phyloP scores from a whole-genome alignment of 2,888 invertebrate species.

The Drosophila stalkeri region DNA sequence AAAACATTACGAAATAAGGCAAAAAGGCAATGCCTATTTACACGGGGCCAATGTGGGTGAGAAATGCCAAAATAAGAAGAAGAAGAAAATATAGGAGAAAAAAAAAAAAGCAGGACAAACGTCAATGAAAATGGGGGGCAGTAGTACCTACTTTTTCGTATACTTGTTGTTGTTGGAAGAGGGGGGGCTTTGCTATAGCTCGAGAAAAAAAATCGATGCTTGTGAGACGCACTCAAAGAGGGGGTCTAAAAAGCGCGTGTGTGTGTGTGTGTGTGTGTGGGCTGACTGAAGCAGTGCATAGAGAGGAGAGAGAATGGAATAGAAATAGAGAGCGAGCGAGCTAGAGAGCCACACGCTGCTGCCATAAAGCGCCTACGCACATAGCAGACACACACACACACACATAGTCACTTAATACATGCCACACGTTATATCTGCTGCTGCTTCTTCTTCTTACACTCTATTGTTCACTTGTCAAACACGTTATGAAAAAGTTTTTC shows the following conservation, averaged over 20 bases:
- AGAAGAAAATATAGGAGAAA: slow-evolving; percentile 9
- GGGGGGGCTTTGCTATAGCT: slow-evolving; percentile 44
- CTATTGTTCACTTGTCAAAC: slow-evolving; percentile 26
- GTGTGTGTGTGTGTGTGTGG: slow-evolving; percentile 11
- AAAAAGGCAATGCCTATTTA: slow-evolving; percentile 29
- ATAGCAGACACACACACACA: slow-evolving; percentile 14
- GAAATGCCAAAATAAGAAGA: slow-evolving; percentile 14
- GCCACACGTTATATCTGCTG: slow-evolving; percentile 46
- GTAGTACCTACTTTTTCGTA: slow-evolving; percentile 47
- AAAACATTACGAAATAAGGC: slow-evolving; percentile 45
- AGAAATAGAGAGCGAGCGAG: slow-evolving; percentile 1
- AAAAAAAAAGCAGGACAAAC: slow-evolving; percentile 35
- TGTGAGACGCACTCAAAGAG: slow-evolving; percentile 60
- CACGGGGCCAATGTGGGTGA: slow-evolving; percentile 19
- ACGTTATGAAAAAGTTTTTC: slow-evolving; percentile 40
- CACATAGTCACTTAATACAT: slow-evolving; percentile 3
- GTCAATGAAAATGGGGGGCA: slow-evolving; percentile 67
- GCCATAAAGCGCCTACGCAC: slow-evolving; percentile 42
- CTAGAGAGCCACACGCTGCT: slow-evolving; percentile 20
- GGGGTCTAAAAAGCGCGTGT: slow-evolving; percentile 21
- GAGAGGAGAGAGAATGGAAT: slow-evolving; percentile 16
- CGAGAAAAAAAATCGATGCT: slow-evolving; percentile 73
- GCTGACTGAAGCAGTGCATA: slow-evolving; percentile 20
- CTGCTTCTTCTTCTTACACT: neutral
- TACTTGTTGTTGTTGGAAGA: slow-evolving; percentile 40